These are phyloP conservation scores for Pollimyrus isidori DNA, from an alignment of 2,113 vertebrate species.

Conservation along the genomic window DNA sequence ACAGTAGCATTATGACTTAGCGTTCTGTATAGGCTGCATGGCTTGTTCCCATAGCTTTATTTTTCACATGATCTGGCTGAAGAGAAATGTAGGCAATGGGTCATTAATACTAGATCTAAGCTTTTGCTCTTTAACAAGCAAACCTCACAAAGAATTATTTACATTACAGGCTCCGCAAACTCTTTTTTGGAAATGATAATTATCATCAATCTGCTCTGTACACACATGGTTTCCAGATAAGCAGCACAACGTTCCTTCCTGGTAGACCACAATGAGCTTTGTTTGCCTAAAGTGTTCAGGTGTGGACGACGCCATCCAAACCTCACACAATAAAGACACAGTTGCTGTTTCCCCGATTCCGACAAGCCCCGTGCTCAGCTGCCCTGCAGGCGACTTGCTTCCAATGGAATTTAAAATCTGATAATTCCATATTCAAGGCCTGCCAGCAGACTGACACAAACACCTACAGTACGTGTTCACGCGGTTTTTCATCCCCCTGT, in stretches of 20 bases:
- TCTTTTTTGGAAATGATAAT: not conserved
- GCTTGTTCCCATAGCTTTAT: conserved; percentile 35
- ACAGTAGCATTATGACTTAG: not conserved
- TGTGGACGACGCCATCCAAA: conserved; percentile 22
- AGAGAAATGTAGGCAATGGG: conserved; percentile 45
- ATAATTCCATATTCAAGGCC: not conserved
- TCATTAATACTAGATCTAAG: conserved; percentile 50
- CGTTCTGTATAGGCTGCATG: not conserved
- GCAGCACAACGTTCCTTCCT: conserved; percentile 49
- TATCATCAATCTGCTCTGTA: conserved; percentile 17
- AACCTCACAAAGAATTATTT: conserved; percentile 43
- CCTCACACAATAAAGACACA: conserved; percentile 44
- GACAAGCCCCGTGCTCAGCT: not conserved
- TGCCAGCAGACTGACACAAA: not conserved
- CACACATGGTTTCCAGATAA: conserved; percentile 38
- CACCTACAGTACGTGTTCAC: not conserved
- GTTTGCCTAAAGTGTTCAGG: conserved; percentile 21
- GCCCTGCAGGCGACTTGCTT: not conserved
- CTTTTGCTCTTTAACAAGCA: conserved; percentile 33
- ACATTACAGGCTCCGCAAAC: conserved; percentile 36
- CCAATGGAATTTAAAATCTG: not conserved
- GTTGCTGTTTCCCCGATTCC: conserved; percentile 22
- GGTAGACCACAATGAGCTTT: conserved; percentile 35
- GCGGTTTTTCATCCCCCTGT: not conserved
- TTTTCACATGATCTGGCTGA: conserved; percentile 50